A percentile compares a stretch with the other conserved stretches of the same genome.
These are phyloP conservation scores for Coluber constrictor DNA, from an alignment of 2,797 vertebrate genomes.

Conservation along the genomic window DNA sequence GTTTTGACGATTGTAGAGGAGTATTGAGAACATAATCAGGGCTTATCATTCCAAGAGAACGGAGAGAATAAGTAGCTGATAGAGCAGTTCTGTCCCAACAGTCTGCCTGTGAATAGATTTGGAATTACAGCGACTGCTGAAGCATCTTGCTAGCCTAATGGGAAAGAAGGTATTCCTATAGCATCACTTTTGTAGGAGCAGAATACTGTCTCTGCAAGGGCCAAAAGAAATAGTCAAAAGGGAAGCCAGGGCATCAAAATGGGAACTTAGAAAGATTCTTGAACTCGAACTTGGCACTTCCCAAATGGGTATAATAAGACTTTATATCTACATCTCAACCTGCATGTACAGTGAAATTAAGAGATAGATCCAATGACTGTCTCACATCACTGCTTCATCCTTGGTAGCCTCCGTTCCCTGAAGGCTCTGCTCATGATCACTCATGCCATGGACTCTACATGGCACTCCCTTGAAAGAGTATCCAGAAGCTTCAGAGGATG, in stretches of 20 bases:
- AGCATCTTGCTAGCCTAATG: no score
- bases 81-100: background rate
- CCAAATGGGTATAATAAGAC: background rate
- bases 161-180: background rate
- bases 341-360: background rate
- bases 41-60: background rate
- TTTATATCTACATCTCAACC: background rate
- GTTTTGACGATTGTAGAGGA: background rate
- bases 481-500: background rate
- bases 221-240: background rate
- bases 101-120: background rate
- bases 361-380: background rate
- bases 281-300: background rate
- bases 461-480: background rate
- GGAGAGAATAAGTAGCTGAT: background rate
- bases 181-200: background rate
- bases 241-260: background rate
- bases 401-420: background rate
- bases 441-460: background rate
- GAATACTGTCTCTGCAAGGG: background rate
- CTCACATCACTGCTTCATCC: background rate
- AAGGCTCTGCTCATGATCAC: background rate
- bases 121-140: background rate
- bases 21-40: background rate
- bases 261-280: background rate